phyloP scores from a whole-genome alignment of 2,888 invertebrate genomes.

The Alloplasta piceator region DNA sequence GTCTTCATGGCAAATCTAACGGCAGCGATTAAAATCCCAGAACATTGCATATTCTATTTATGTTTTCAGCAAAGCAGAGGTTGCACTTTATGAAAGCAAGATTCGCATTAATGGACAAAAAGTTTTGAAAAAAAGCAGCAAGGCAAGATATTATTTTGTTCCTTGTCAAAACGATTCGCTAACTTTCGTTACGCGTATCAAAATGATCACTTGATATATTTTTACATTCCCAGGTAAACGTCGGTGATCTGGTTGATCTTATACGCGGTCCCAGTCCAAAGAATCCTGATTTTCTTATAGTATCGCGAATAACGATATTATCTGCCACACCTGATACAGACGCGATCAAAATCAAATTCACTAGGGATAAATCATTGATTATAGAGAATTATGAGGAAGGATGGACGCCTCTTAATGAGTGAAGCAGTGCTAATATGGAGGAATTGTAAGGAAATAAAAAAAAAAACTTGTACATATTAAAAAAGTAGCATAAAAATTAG shows the following conservation, averaged over 20 bases:
- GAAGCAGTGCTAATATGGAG: conserved; percentile 19
- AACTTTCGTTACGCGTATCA: neutral
- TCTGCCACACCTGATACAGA: conserved; percentile 85
- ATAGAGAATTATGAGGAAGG: conserved; percentile 89
- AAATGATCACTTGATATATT: conserved; percentile 43
- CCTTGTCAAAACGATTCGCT: neutral
- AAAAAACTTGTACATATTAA: conserved; percentile 35
- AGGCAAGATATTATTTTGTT: conserved; percentile 84
- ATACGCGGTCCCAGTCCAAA: conserved; percentile 87
- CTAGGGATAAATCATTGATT: conserved; percentile 88
- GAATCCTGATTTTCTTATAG: conserved; percentile 88
- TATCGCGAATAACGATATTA: conserved; percentile 89
- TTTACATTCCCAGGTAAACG: conserved; percentile 84
- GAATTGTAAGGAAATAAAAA: conserved; percentile 22
- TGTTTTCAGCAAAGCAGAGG: conserved; percentile 90
- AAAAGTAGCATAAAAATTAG: conserved; percentile 18
- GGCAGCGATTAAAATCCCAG: neutral
- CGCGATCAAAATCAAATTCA: conserved; percentile 85
- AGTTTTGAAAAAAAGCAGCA: conserved; percentile 89
- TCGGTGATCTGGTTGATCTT: conserved; percentile 92
- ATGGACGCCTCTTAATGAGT: conserved; percentile 79
- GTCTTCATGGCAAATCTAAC: too few species aligned
- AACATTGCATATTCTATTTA: conserved; percentile 49
- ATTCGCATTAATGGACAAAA: conserved; percentile 92
- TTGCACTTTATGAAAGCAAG: conserved; percentile 91